Evolutionary conservation across 2,113 vertebrate genomes (phyloP).

Genomic region (Aldabrachelys gigantea): DNA sequence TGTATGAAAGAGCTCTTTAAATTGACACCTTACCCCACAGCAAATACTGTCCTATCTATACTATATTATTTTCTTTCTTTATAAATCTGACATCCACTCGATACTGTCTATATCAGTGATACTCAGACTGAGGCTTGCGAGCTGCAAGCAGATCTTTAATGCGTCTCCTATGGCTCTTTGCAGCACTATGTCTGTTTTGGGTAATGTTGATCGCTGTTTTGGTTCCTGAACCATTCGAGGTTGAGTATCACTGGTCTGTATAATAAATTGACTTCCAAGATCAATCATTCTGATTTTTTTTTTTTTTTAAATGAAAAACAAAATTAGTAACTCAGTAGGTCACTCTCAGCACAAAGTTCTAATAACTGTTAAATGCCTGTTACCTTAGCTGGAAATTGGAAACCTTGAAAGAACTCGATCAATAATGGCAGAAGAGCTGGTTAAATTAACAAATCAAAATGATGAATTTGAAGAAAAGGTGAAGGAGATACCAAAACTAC

Average conservation of each 20-base stretch:
- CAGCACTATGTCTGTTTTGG: not conserved
- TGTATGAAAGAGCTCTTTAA: not conserved
- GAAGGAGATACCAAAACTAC: slow-evolving; percentile 90
- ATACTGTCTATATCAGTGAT: not conserved
- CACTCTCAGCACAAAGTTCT: not conserved
- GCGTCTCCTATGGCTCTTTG: not conserved
- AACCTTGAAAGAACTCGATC: slow-evolving; percentile 93
- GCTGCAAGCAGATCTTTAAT: not conserved
- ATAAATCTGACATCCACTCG: not conserved
- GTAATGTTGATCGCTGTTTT: not conserved
- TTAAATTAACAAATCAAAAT: slow-evolving; percentile 94
- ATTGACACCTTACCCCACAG: not conserved
- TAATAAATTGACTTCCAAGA: not conserved
- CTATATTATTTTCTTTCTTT: not conserved
- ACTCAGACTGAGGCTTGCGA: not conserved
- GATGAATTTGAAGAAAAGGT: slow-evolving; percentile 96
- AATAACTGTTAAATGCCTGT: slow-evolving; percentile 39
- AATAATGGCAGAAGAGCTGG: slow-evolving; percentile 94
- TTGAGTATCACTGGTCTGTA: not conserved
- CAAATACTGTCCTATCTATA: not conserved
- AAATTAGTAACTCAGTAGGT: not conserved
- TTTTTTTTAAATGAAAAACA: not conserved
- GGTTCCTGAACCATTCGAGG: not conserved
- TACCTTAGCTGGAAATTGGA: slow-evolving; percentile 90
- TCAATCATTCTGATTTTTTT: not conserved